Evolutionary conservation across 2,113 vertebrate species (phyloP), one percentile per base, ranked within the genome.

Genomic region (Alexandromys fortis): DNA sequence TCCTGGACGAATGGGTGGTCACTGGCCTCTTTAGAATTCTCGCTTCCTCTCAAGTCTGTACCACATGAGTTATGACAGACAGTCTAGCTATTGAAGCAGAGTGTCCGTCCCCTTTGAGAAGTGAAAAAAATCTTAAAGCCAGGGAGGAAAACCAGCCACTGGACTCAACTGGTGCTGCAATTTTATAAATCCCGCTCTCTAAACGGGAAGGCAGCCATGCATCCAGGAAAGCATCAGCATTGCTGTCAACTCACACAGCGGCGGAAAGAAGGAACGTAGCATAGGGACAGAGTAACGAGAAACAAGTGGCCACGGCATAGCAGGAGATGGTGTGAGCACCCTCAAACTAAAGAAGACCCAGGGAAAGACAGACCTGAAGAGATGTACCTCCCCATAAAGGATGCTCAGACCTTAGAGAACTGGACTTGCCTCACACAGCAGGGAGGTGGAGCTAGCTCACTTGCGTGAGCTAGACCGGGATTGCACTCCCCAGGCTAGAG

Each of bases 51-150:
- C 58, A 49, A 89, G 58, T 76, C 52, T 68, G 28, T 3, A 16
- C n/a, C 85, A 68, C 26, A 35, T 24, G 2, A 76, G 33, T 68
- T 30, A 92, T 55, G n/a, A n/a, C n/a, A n/a, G 49, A 65, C 38
- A 3, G 1, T 67, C 42, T 79, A 79, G 49, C 26, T 67, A 35
- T n/a, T 61, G 72, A 94, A 76, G 86, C 76, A 89, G 58, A 92
- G 77, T 45, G 10, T 49, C 87, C 6, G 70, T 90, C 92, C 90
- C 73, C 90, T 95, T 49, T 90, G 88, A 89, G 75, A 94, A 94
- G n/a, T 77, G 22, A 92, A 58, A 90, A 47, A 55, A 8, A 14
- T 77, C 87, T 96, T 68, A 79, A 92, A 90, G 92, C 72, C 49
- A 86, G 70, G 67, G 52, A 79, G 78, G 45, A 63, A 82, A 77